Conservation (phyloP, 2,113 vertebrate species). For the Otus sunia region DNA sequence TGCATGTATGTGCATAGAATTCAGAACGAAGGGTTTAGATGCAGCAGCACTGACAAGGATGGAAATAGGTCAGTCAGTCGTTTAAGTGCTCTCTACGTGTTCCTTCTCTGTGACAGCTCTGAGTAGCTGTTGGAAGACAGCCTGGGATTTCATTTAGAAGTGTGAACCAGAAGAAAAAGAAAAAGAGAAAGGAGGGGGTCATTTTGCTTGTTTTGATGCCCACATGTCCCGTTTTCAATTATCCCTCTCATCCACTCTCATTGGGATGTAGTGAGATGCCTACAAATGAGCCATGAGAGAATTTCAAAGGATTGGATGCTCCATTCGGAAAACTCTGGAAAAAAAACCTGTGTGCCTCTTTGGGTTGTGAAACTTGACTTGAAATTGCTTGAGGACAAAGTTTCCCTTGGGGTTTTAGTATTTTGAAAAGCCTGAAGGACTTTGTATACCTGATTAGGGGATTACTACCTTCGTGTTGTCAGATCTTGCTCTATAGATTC, state of each 20-base stretch:
- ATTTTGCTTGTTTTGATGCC: slow-evolving; percentile 61
- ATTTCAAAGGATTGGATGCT: slow-evolving; percentile 45
- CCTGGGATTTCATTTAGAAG: slow-evolving; percentile 57
- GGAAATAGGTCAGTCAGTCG: slow-evolving; percentile 57
- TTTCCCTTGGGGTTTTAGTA: background rate
- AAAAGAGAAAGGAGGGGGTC: slow-evolving; percentile 3
- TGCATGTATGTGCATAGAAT: slow-evolving; percentile 16
- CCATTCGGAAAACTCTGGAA: background rate
- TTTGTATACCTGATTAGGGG: background rate
- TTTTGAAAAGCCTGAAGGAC: slow-evolving; percentile 9
- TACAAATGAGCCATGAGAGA: slow-evolving; percentile 50
- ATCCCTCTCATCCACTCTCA: slow-evolving; percentile 44
- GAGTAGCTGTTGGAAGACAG: slow-evolving; percentile 42
- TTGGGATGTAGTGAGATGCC: slow-evolving; percentile 40
- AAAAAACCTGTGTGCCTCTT: background rate
- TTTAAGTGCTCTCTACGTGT: slow-evolving; percentile 33
- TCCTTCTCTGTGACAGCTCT: slow-evolving; percentile 40
- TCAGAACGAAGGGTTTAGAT: background rate
- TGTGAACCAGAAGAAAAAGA: background rate
- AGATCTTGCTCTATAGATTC: background rate
- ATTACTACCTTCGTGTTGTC: background rate
- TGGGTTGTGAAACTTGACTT: background rate
- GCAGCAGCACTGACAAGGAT: slow-evolving; percentile 3
- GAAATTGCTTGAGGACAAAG: background rate
- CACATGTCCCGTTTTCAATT: slow-evolving; percentile 43